phyloP scores from a whole-genome alignment of 2,797 vertebrate species.

The Otolemur crassicaudatus region DNA sequence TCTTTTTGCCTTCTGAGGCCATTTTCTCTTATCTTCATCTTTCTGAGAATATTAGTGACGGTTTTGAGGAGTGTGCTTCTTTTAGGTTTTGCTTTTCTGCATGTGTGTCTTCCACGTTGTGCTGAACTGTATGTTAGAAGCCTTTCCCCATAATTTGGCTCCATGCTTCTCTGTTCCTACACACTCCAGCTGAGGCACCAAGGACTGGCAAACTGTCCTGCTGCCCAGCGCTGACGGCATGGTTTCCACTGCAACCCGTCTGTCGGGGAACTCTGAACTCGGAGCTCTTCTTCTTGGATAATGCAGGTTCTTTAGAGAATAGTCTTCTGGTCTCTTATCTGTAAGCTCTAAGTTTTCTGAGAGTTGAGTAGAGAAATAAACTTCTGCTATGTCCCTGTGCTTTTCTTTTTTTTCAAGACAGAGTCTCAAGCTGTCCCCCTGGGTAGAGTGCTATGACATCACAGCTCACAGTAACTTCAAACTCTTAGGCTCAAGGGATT shows the following conservation, averaged over 20 bases:
- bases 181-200: neutral
- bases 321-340: neutral
- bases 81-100: neutral
- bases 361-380: neutral
- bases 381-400: neutral
- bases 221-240: neutral
- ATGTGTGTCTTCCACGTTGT: neutral
- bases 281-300: neutral
- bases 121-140: neutral
- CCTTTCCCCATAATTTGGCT: neutral
- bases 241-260: neutral
- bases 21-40: neutral
- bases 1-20: neutral
- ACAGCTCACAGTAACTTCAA: too few species aligned
- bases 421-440: too few species aligned
- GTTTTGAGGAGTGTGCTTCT: neutral
- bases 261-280: neutral
- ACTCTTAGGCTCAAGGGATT: too few species aligned
- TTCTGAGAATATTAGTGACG: neutral
- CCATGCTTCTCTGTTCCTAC: neutral
- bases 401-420: neutral
- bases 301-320: neutral
- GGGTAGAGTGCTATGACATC: too few species aligned
- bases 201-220: neutral
- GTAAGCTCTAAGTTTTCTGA: neutral